Evolutionary conservation across 2,113 vertebrate genomes (phyloP).

Genomic region (Caretta caretta): DNA sequence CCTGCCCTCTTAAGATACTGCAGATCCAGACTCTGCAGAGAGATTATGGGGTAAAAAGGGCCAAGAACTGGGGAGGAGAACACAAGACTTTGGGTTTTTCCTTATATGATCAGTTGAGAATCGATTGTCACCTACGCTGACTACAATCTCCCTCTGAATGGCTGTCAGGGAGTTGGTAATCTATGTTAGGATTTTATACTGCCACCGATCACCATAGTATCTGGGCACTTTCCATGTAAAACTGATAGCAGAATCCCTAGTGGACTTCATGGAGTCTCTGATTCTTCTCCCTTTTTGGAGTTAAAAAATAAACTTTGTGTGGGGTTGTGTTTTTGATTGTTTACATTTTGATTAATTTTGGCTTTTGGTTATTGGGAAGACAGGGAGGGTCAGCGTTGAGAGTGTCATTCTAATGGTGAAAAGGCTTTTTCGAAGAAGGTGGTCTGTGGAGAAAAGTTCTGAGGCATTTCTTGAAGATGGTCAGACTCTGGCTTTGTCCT

Average conservation of each 20-base stretch:
- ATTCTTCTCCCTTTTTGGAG: background rate
- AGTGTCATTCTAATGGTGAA: too few relatives aligned
- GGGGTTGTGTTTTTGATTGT: background rate
- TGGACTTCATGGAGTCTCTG: background rate
- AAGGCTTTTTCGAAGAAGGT: too few relatives aligned
- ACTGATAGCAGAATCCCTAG: background rate
- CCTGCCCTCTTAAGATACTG: background rate
- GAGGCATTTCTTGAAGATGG: background rate
- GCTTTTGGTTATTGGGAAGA: background rate
- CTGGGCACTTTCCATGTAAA: background rate
- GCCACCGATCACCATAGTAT: background rate
- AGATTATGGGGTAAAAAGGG: background rate
- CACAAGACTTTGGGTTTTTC: background rate
- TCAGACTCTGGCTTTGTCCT: too few relatives aligned
- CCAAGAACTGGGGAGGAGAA: background rate
- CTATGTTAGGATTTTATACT: background rate
- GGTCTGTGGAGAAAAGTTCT: background rate
- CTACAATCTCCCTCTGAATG: background rate
- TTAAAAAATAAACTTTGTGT: background rate
- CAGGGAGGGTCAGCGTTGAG: too few relatives aligned
- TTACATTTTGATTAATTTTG: background rate
- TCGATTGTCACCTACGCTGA: background rate
- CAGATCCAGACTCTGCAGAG: background rate
- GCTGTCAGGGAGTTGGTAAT: background rate
- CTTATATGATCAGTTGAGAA: background rate